phyloP scores from a whole-genome alignment of 2,797 vertebrate species.

The Varecia variegata region DNA sequence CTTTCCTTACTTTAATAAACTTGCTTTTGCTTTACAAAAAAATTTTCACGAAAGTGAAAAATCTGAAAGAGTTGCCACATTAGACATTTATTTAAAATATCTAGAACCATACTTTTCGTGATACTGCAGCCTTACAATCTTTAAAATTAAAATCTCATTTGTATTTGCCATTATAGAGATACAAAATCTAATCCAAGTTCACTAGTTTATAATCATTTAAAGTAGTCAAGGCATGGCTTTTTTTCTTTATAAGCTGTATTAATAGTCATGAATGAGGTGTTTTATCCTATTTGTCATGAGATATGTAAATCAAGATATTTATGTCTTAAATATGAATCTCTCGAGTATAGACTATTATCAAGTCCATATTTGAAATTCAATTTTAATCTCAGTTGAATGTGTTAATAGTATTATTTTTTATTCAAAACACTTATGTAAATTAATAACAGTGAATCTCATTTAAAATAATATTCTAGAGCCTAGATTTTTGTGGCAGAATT shows the following conservation, averaged over 20 bases:
- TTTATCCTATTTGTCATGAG: slow-evolving; percentile 5
- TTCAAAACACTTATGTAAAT: not conserved
- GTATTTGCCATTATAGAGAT: not conserved
- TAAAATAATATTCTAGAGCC: not conserved
- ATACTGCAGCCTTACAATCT: not conserved
- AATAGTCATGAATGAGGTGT: not conserved
- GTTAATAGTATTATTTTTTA: not conserved
- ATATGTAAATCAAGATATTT: slow-evolving; percentile 13
- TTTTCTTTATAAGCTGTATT: not conserved
- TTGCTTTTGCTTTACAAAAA: not conserved
- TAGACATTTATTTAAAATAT: not conserved
- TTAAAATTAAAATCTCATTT: slow-evolving; percentile 3
- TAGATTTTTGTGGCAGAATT: not conserved
- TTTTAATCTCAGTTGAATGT: slow-evolving; percentile 1
- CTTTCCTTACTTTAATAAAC: not conserved
- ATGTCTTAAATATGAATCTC: not conserved
- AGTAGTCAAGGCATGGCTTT: not conserved
- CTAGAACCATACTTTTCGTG: not conserved
- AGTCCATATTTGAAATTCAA: slow-evolving; percentile 13
- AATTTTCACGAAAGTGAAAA: not conserved
- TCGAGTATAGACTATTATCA: not conserved
- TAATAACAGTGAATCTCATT: not conserved
- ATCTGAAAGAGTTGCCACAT: not conserved
- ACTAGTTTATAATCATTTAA: not conserved
- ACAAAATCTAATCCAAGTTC: not conserved